Conservation (phyloP, 2,888 invertebrate species). For the Platycheirus albimanus region DNA sequence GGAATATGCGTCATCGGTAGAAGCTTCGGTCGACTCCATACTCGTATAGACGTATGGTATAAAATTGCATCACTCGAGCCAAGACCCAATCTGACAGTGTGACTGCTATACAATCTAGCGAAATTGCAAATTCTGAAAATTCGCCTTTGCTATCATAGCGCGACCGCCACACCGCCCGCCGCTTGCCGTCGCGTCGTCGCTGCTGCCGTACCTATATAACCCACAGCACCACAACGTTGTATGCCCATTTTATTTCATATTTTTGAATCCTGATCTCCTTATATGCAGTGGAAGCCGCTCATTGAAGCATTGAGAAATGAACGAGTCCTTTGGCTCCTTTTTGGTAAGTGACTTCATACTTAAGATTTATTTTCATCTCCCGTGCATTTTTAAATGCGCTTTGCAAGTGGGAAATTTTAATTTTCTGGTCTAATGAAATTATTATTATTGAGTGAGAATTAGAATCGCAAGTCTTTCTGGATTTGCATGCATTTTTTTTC, state of each 20-base stretch:
- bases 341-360: constrained; percentile 51
- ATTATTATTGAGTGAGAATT: constrained; percentile 64
- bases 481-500: constrained; percentile 20
- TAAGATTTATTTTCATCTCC: constrained; percentile 55
- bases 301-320: constrained; percentile 28
- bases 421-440: constrained; percentile 74
- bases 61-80: constrained; percentile 2
- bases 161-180: background rate
- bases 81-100: constrained; percentile 6
- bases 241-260: background rate
- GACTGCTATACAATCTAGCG: constrained; percentile 44
- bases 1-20: constrained; percentile 15
- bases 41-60: background rate
- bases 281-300: constrained; percentile 1
- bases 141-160: constrained; percentile 17
- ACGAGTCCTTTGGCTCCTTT: constrained; percentile 47
- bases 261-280: constrained; percentile 40
- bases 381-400: constrained; percentile 43
- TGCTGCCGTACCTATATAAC: too few species aligned
- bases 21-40: background rate
- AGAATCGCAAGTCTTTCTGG: constrained; percentile 36
- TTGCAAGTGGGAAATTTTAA: constrained; percentile 64
- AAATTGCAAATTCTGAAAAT: constrained; percentile 60
- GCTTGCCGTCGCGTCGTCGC: too few species aligned
- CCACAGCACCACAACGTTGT: background rate